Evolutionary conservation across 1,140 invertebrate species (phyloP), one percentile per base, ranked within the genome.

Genomic region (Heliconius melpomene): DNA sequence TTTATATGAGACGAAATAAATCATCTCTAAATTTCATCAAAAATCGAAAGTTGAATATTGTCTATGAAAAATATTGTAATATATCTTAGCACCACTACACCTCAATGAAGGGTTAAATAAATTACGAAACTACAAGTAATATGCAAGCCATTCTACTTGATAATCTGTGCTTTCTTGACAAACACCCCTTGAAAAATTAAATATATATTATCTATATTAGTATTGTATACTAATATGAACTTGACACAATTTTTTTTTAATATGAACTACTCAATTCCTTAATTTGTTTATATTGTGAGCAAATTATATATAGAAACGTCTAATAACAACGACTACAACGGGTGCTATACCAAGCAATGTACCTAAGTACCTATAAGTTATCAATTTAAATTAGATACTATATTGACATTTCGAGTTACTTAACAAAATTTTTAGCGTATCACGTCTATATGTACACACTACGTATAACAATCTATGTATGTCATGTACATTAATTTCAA

Each of bases 11-110:
- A 93, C 82, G 86, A 88, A 85, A 83, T 74, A 78, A 83, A 83
- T 88, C 89, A 91, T 89, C 89, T 88, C 87, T 90, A 94, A 92
- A 93, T 87, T 84, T 85, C 88, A 86, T 94, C 86, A 85, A 91
- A 93, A 91, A 89, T 87, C 81, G 90, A 94, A 90, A 88, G 88
- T 90, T 54, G 74, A 85, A 91, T 94, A 93, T 93, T 93, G 89
- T 93, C 90, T 91, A 93, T 92, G 89, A 92, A 93, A 92, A 93
- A 92, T 93, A 92, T 91, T 89, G 79, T 79, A 87, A 78, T 86
- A 74, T 89, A 87, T 89, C 82, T 90, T 93, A 94, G 91, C 93
- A 94, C 93, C 93, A 88, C 91, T 93, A 92, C 82, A 82, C 83
- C 76, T 79, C 74, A 81, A 72, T 75, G 60, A 72, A 72, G 32